These are phyloP conservation scores for Apamea sordens DNA, from an alignment of 2,888 invertebrate genomes.

Conservation along the genomic window DNA sequence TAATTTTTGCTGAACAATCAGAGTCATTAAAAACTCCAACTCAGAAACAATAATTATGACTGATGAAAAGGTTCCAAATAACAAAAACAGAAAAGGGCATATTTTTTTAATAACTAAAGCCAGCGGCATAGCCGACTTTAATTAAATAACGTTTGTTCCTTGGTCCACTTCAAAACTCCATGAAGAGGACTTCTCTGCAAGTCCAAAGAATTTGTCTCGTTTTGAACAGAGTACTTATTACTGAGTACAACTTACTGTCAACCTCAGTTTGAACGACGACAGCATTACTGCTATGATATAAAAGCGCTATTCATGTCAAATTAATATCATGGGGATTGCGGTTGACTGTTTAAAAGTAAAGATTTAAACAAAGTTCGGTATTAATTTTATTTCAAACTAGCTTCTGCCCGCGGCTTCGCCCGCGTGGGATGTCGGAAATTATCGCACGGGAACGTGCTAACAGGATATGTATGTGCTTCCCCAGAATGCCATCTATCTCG, in stretches of 20 bases:
- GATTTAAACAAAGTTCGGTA: background rate
- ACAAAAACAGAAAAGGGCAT: background rate
- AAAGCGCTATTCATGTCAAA: background rate
- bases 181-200: no score
- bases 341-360: background rate
- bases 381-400: background rate
- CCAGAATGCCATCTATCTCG: no score
- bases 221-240: background rate
- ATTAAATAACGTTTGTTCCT: constrained; percentile 6
- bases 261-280: no score
- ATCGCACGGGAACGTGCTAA: no score
- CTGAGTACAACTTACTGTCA: background rate
- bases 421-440: no score
- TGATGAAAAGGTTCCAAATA: constrained; percentile 1
- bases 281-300: background rate
- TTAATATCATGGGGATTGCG: background rate
- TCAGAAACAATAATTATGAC: background rate
- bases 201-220: background rate
- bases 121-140: background rate
- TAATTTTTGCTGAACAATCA: background rate
- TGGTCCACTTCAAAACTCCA: constrained; percentile 18
- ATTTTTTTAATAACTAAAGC: background rate
- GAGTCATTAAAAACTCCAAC: background rate
- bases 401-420: no score
- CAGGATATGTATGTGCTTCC: no score